A percentile compares a stretch with the other conserved stretches of the same genome.
Evolutionary conservation across 2,113 vertebrate species (phyloP).

Genomic region (Triplophysa rosa): DNA sequence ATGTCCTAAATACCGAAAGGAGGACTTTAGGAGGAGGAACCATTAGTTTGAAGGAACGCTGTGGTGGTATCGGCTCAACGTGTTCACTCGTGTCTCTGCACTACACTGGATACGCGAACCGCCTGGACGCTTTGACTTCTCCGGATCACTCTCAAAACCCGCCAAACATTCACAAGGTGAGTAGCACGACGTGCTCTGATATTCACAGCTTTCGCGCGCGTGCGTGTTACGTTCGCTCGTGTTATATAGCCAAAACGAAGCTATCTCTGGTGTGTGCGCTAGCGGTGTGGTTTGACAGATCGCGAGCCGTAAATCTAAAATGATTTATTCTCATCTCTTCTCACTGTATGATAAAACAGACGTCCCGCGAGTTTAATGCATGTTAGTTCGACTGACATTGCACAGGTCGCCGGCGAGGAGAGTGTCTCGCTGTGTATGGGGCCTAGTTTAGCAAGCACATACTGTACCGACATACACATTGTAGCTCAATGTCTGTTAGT

Average conservation of each 20-base stretch:
- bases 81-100: conserved; percentile 28
- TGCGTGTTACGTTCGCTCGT: conserved; percentile 30
- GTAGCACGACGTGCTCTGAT: conserved; percentile 39
- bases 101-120: conserved; percentile 54
- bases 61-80: conserved; percentile 46
- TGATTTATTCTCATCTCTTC: not conserved
- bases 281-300: conserved; percentile 69
- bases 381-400: conserved; percentile 12
- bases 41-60: conserved; percentile 53
- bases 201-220: conserved; percentile 11
- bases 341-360: not conserved
- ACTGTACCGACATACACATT: conserved; percentile 17
- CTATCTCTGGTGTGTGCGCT: conserved; percentile 49
- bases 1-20: conserved; percentile 9
- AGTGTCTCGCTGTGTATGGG: conserved; percentile 11
- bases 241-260: conserved; percentile 43
- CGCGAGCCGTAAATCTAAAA: conserved; percentile 30
- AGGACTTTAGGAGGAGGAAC: conserved; percentile 26
- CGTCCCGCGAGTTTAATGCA: not conserved
- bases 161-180: conserved; percentile 60
- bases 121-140: conserved; percentile 57
- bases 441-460: conserved; percentile 25
- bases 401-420: conserved; percentile 9
- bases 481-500: not conserved
- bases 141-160: conserved; percentile 8